These are phyloP conservation scores for Thecophora atra DNA, from an alignment of 2,888 invertebrate species.

Conservation along the genomic window DNA sequence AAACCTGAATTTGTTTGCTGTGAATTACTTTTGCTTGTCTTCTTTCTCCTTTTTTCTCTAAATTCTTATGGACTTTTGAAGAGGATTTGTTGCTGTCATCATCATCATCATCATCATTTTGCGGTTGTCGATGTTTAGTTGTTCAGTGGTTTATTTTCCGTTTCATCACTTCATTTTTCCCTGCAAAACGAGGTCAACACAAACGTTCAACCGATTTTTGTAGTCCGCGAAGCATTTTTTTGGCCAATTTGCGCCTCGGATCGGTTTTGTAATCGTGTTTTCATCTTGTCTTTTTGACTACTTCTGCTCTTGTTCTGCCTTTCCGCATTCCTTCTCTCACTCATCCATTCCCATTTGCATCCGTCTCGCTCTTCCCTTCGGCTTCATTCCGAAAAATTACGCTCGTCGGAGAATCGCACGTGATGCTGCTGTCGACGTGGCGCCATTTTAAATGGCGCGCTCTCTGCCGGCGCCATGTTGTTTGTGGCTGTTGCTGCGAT, in stretches of 20 bases:
- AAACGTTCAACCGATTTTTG: neutral
- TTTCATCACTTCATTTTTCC: neutral
- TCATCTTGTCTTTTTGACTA: conserved; percentile 13
- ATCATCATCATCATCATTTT: neutral
- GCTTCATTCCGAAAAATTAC: conserved; percentile 59
- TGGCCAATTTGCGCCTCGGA: neutral
- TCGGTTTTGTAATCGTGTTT: neutral
- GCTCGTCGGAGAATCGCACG: conserved; percentile 62
- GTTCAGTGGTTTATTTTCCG: neutral
- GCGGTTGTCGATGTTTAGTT: neutral
- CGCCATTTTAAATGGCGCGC: conserved; percentile 37
- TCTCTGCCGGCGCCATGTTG: conserved; percentile 25
- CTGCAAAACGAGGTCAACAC: neutral
- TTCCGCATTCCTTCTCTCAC: neutral
- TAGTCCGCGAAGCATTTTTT: neutral
- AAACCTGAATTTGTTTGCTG: conserved; percentile 16
- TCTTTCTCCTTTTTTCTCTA: neutral
- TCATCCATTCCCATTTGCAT: neutral
- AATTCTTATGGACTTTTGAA: no score
- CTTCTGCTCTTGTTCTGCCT: neutral
- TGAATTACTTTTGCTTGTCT: neutral
- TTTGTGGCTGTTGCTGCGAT: conserved; percentile 33
- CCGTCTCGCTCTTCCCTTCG: conserved; percentile 2
- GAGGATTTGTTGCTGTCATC: neutral
- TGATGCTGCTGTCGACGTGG: conserved; percentile 52